A percentile compares a stretch with the other conserved stretches of the same genome.
Evolutionary conservation across 2,113 vertebrate species (phyloP).

Genomic region (Paratilapia polleni): DNA sequence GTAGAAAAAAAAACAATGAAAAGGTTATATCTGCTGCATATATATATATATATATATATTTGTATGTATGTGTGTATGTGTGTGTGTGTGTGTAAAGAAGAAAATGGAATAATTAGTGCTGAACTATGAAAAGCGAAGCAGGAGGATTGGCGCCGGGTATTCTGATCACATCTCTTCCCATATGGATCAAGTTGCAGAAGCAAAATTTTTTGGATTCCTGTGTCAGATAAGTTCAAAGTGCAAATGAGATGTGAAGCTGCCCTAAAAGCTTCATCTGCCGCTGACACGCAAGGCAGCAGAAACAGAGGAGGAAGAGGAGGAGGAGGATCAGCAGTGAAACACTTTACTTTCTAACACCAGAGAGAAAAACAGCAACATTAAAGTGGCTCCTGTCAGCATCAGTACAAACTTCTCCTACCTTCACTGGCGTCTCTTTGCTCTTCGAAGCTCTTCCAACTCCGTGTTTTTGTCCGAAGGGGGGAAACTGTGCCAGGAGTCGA

Average conservation of each 20-base stretch:
- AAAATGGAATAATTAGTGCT: neutral
- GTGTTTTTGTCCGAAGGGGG: constrained; percentile 20
- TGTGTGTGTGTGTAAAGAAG: too few species aligned
- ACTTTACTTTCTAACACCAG: neutral
- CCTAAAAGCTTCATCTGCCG: constrained; percentile 41
- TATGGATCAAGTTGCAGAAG: constrained; percentile 91
- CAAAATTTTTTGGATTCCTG: constrained; percentile 91
- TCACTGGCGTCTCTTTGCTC: constrained; percentile 26
- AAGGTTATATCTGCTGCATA: neutral
- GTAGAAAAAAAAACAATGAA: neutral
- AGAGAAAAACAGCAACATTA: neutral
- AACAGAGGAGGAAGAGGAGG: neutral
- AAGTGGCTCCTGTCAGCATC: constrained; percentile 44
- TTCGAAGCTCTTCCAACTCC: constrained; percentile 17
- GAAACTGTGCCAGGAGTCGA: constrained; percentile 23
- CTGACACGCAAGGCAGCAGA: constrained; percentile 41
- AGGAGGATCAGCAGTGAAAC: neutral
- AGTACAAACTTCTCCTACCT: constrained; percentile 57
- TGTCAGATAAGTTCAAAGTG: constrained; percentile 90
- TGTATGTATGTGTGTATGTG: too few species aligned
- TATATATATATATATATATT: too few species aligned
- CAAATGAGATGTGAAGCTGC: constrained; percentile 77
- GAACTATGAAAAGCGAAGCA: constrained; percentile 54
- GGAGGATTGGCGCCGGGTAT: constrained; percentile 85
- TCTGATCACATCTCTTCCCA: constrained; percentile 85